Evolutionary conservation across 2,888 invertebrate species (phyloP).

Genomic region (Ectemnius continuus): DNA sequence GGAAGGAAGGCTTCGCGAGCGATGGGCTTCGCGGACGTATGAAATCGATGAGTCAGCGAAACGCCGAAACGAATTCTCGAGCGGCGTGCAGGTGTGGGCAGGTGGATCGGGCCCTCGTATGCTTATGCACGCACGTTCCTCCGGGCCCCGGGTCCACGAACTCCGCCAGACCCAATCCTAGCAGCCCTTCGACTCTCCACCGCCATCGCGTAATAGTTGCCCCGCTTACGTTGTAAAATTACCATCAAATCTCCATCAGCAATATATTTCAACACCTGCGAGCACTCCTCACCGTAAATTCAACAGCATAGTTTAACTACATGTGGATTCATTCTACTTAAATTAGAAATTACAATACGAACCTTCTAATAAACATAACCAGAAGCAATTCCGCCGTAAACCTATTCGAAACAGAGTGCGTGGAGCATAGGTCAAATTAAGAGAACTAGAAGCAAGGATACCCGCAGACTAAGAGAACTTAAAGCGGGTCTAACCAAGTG

Average conservation of each 20-base stretch:
- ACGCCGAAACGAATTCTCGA: constrained; percentile 34
- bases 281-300: no score
- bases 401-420: no score
- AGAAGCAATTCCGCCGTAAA: no score
- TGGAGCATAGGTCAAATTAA: no score
- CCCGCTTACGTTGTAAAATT: constrained; percentile 22
- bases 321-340: no score
- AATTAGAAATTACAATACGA: no score
- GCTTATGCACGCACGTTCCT: constrained; percentile 24
- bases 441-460: no score
- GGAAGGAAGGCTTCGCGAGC: not conserved
- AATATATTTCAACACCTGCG: no score
- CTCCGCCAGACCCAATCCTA: constrained; percentile 13
- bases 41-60: constrained; percentile 44
- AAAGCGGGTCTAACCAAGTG: no score
- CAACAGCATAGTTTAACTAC: no score
- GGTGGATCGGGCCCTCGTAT: constrained; percentile 32
- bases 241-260: not conserved
- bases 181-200: constrained; percentile 15
- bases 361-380: no score
- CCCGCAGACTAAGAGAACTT: no score
- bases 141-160: constrained; percentile 20
- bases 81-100: constrained; percentile 30
- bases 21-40: constrained; percentile 13
- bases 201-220: constrained; percentile 26